Evolutionary conservation across 2,888 invertebrate genomes (phyloP), one percentile per base, ranked within the genome.

Genomic region (Fragum whitleyi): DNA sequence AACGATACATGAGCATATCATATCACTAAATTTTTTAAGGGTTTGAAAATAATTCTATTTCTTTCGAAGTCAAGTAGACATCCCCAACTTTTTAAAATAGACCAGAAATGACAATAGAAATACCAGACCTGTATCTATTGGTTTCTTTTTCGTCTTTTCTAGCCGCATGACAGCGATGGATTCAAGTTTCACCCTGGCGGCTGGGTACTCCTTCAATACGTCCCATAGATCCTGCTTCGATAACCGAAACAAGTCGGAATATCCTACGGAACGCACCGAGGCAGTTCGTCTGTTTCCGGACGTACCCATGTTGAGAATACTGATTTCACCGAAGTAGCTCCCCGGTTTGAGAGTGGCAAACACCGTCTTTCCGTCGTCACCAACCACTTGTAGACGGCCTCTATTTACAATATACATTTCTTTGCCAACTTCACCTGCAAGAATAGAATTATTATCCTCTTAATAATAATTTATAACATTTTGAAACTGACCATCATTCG

Each of bases 201-300:
- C 94, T 16, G 95, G 95, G 83, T 92, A 99, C 97, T 94, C 99
- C 89, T 99, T 96, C 47, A 94, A 87, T 87, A 99, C 99, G 95
- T 99, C 99, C 99, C 98, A 99, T 97, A 99, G 98, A 95, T 99
- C 99, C 95, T 98, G 98, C 96, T 99, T 99, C 95, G 98, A 98
- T 90, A 99, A 96, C 94, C 99, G 98, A 95, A 99, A 99, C 92
- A 99, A 96, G 95, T 99, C 99, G 94, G 98, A 98, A 95, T 99
- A 99, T 91, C 99, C 99, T 86, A 99, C 99, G 80, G 98, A 99
- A 57, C 98, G 96, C 91, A 99, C 99, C 92, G 98, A 98, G 90
- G 99, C 99, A 94, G 99, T 99, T 95, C 99, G 96, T 94, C 99
- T 96, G 95, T 99, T 99, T 94, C 99, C 99, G 96, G 98, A 98